A percentile compares a stretch with the other conserved stretches of the same genome.
Conservation (phyloP, 2,888 invertebrate species). For the Plagodis pulveraria region DNA sequence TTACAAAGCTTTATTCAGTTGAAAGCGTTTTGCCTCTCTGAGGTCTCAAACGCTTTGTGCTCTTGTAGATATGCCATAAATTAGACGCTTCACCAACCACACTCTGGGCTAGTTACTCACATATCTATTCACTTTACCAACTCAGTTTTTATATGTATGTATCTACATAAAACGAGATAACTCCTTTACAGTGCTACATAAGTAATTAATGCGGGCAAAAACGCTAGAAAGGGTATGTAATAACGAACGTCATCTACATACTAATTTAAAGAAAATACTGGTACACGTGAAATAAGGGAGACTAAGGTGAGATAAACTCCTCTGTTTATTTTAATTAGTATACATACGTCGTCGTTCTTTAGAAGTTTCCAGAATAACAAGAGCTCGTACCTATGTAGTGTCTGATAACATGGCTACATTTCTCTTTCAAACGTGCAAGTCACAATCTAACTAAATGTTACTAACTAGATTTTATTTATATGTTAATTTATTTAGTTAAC, state of each 20-base stretch:
- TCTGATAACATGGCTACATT: constrained; percentile 9
- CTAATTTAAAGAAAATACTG: constrained; percentile 39
- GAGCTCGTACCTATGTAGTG: not conserved
- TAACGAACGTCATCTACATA: constrained; percentile 35
- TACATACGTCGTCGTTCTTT: constrained; percentile 16
- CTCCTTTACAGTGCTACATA: constrained; percentile 26
- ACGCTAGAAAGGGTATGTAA: constrained; percentile 25
- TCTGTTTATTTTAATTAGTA: constrained; percentile 26
- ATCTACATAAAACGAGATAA: constrained; percentile 26
- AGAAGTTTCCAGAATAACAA: constrained; percentile 7
- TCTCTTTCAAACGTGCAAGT: not conserved
- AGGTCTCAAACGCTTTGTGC: constrained; percentile 31
- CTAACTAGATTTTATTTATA: no score
- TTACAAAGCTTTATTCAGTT: constrained; percentile 30
- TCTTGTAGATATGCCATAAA: constrained; percentile 39
- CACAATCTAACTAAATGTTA: no score
- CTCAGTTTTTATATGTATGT: constrained; percentile 25
- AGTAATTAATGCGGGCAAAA: constrained; percentile 37
- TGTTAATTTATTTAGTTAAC: no score
- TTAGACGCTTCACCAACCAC: constrained; percentile 31
- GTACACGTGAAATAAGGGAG: constrained; percentile 48
- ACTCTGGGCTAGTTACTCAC: constrained; percentile 25
- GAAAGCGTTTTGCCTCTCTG: constrained; percentile 29
- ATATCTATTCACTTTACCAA: constrained; percentile 31
- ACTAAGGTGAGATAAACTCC: constrained; percentile 32